Base-by-base conservation (phyloP, 2,113 vertebrate genomes). In the Cheilinus undulatus region DNA sequence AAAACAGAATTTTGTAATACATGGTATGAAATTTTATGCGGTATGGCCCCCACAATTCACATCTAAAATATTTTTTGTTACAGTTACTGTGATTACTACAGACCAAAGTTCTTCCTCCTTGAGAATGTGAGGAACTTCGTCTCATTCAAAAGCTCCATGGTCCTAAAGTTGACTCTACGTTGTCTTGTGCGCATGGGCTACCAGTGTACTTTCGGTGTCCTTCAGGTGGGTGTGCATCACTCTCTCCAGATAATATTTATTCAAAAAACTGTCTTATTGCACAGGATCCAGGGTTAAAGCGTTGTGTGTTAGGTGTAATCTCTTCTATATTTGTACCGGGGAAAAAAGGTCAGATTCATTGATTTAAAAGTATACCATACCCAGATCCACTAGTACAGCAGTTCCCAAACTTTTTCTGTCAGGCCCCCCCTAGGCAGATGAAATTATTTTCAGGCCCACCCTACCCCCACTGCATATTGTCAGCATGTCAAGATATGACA, bases 21-120 rank as follows among this genome's bases (percentile, higher is more conserved):
- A 3, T 0, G 2, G 28, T 36, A 4, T 4, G 8, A 49, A 4
- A 0, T 52, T 36, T 45, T 11, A 13, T 57, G n/a, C 20, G 20
- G 8, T 34, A 5, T 26, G 11, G 5, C 7, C 4, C 3, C 10
- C 3, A 15, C 40, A 45, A 19, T n/a, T 20, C 36, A 23, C 10
- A 24, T 24, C 23, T 58, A 3, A 34, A 5, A 4, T 17, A 19
- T 32, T 30, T 13, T 38, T 10, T 49, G 7, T 79, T 84, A 5
- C 86, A 99, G 97, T 75, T 99, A 99, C 92, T 99, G 97, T 8
- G 97, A 99, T 73, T 99, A 98, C 90, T 99, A 98, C 93, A 92
- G 97, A 50, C 97, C 97, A 0, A 94, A 96, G 9, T 99, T 94
- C 84, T 99, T 99, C 89, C 93, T 99, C 3, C 93, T 99, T 84